Percentiles rank a stretch among this genome's conserved stretches.
Conservation (phyloP, 2,888 invertebrate genomes). For the Lithophane ornitopus region DNA sequence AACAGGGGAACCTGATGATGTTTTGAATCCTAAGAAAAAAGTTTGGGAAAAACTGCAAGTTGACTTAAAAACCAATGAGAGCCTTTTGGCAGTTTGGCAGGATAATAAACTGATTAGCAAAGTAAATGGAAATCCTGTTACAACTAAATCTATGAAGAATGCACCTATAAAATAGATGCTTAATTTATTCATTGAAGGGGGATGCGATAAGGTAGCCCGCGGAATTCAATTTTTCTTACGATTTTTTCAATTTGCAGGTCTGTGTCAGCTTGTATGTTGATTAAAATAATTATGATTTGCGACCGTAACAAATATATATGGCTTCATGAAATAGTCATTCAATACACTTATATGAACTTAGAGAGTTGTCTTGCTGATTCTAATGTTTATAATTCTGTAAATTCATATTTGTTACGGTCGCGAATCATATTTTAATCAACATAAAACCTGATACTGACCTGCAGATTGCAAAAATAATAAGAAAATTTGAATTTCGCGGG, state of each 20-base stretch:
- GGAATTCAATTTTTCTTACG: not conserved
- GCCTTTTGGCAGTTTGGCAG: conserved; percentile 96
- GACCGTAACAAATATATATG: not conserved
- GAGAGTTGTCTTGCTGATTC: too few relatives aligned
- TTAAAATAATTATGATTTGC: not conserved
- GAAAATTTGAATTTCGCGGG: not conserved
- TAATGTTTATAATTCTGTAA: not conserved
- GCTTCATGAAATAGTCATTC: too few relatives aligned
- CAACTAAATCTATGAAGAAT: conserved; percentile 94
- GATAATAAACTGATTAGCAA: conserved; percentile 94
- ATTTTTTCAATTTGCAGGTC: not conserved
- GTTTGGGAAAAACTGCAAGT: conserved; percentile 98
- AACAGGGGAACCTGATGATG: conserved; percentile 94
- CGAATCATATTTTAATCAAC: not conserved
- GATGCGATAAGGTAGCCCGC: not conserved
- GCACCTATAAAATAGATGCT: conserved; percentile 94
- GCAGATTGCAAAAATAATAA: not conserved
- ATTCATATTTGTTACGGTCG: not conserved
- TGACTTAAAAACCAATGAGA: conserved; percentile 93
- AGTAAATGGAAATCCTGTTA: conserved; percentile 93
- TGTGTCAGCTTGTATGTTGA: not conserved
- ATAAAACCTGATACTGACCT: not conserved
- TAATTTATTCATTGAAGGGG: conserved; percentile 40
- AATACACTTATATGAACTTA: too few relatives aligned
- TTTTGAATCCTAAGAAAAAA: conserved; percentile 98